Evolutionary conservation across 1,140 invertebrate genomes (phyloP).

Genomic region (Callitettix versicolor): DNA sequence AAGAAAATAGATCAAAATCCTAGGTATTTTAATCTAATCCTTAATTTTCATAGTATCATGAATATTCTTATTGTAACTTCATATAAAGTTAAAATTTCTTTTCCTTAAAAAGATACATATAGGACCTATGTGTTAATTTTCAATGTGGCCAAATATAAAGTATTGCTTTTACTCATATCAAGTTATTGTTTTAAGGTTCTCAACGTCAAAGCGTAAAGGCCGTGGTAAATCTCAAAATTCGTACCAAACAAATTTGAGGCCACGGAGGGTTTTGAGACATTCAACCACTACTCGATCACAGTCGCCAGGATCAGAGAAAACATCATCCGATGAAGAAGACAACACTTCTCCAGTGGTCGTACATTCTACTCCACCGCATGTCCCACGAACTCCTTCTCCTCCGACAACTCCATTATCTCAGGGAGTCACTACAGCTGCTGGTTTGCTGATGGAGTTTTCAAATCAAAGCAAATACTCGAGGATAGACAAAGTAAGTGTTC

Average conservation of each 20-base stretch:
- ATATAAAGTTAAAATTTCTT: too few species aligned
- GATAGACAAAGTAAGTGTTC: background rate
- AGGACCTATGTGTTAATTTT: too few species aligned
- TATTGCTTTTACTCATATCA: too few species aligned
- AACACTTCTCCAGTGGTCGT: background rate
- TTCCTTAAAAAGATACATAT: too few species aligned
- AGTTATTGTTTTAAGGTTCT: too few species aligned
- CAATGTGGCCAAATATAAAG: too few species aligned
- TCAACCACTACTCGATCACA: background rate
- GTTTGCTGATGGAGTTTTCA: constrained; percentile 44
- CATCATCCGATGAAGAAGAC: constrained; percentile 15
- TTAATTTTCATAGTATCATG: too few species aligned
- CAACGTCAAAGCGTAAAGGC: constrained; percentile 11
- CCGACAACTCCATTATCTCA: background rate
- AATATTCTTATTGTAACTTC: too few species aligned
- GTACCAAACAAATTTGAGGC: background rate
- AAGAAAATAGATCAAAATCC: too few species aligned
- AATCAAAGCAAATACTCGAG: constrained; percentile 31
- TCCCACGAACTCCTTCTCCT: background rate
- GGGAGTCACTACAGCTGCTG: constrained; percentile 37
- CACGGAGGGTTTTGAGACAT: constrained; percentile 7
- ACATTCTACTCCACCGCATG: background rate
- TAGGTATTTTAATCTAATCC: too few species aligned
- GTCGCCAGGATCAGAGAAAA: constrained; percentile 10
- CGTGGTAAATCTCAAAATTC: constrained; percentile 12